Evolutionary conservation across 2,888 invertebrate species (phyloP).

Genomic region (Argyresthia albistria): DNA sequence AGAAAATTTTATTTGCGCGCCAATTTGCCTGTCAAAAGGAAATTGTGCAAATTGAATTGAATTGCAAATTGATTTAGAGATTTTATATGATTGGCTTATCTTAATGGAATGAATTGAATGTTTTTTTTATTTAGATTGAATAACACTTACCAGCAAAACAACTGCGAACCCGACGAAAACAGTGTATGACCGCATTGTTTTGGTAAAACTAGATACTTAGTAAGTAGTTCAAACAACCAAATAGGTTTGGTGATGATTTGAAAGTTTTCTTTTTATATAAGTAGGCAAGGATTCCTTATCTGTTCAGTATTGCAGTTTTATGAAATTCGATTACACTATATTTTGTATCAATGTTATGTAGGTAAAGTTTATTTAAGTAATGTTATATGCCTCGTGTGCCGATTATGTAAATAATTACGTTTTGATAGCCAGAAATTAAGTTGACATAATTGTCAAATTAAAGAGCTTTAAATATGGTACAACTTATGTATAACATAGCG

Average conservation of each 20-base stretch:
- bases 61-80: background rate
- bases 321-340: background rate
- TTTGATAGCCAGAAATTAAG: too few relatives aligned
- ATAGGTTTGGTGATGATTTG: background rate
- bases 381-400: too few relatives aligned
- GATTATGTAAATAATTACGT: too few relatives aligned
- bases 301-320: background rate
- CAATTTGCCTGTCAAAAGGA: background rate
- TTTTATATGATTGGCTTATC: background rate
- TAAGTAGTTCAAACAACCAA: background rate
- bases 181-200: constrained; percentile 18
- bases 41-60: background rate
- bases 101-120: background rate
- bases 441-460: too few relatives aligned
- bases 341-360: background rate
- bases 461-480: too few relatives aligned
- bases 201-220: constrained; percentile 5
- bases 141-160: constrained; percentile 24
- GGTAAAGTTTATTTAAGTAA: too few relatives aligned
- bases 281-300: too few relatives aligned
- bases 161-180: constrained; percentile 16
- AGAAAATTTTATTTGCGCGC: background rate
- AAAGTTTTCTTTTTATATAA: background rate
- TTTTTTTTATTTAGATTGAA: background rate
- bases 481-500: too few relatives aligned